Evolutionary conservation across 2,113 vertebrate genomes (phyloP), one percentile per base, ranked within the genome.

Genomic region (Gopherus evgoodei): DNA sequence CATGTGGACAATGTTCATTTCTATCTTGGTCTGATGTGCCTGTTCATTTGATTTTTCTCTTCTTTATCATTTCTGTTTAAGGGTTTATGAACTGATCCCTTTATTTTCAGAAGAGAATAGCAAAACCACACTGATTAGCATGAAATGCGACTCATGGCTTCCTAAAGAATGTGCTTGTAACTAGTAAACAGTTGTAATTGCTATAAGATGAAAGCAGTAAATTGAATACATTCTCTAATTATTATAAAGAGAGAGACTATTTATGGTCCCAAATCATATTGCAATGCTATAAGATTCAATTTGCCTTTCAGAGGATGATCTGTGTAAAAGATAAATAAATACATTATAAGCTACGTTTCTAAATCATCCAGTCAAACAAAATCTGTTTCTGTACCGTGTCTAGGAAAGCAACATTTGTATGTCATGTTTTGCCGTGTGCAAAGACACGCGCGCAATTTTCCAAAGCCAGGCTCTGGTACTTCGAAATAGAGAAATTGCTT

Each of bases 151-250:
- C 91, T 97, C 93, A 78, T 84, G 84, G 38, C 54, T 96, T 97
- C 89, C 83, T 94, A 87, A 96, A 96, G 90, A 86, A 92, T 92
- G 47, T 85, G 93, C 93, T 94, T 93, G 91, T 90, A 94, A 90
- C 87, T 91, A 83, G 87, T 94, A 96, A 97, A 96, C 88, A 91
- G 86, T 96, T 96, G 94, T 97, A 97, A 97, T 97, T 97, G 94
- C 96, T 92, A 69, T 86, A 90, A 85, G 91, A 97, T 97, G 91
- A 97, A 97, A 98, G 96, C 87, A 91, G 92, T 88, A 96, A 97
- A 97, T 88, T 89, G 89, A 94, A 94, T 91, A 86, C 83, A 65
- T 95, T 96, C 90, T 94, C 9, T 92, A 97, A 95, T 96, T 95
- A 90, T 95, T 90, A 89, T 78, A 75, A 96, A 93, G 89, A 92